phyloP scores from a whole-genome alignment of 2,797 vertebrate species.

The Danionella dracula region DNA sequence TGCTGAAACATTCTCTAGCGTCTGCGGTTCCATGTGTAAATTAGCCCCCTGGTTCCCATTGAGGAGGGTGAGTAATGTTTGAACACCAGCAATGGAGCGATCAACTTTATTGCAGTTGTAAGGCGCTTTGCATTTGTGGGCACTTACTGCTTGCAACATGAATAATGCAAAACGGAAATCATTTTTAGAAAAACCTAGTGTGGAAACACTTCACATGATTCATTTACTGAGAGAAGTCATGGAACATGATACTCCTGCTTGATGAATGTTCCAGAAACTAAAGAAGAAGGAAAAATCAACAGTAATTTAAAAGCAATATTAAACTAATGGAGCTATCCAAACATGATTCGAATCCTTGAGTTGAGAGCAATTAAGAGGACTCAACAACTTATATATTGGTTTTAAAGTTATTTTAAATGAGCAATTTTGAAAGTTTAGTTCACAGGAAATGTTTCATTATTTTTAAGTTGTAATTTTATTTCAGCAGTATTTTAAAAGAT shows the following conservation, averaged over 20 bases:
- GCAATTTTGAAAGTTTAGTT: no score
- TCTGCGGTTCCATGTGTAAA: not conserved
- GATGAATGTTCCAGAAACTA: not conserved
- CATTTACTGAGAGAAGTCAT: not conserved
- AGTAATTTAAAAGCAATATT: no score
- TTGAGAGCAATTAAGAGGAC: no score
- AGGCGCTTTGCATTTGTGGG: conserved; percentile 23
- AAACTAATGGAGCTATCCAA: no score
- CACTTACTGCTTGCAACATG: conserved; percentile 35
- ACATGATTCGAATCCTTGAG: no score
- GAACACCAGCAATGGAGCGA: conserved; percentile 25
- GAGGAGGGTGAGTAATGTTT: conserved; percentile 30
- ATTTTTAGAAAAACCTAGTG: conserved; percentile 22
- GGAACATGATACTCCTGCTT: not conserved
- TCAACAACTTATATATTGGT: no score
- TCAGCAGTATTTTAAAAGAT: no score
- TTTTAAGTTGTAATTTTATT: no score
- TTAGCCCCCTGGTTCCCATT: conserved; percentile 22
- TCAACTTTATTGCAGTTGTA: conserved; percentile 34
- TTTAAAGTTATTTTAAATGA: no score
- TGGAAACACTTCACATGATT: conserved; percentile 16
- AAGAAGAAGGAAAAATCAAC: not conserved
- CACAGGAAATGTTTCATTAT: no score
- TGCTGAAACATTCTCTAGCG: not conserved
- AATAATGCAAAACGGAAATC: conserved; percentile 44